Evolutionary conservation across 2,113 vertebrate species (phyloP).

Genomic region (Poecilia latipinna): DNA sequence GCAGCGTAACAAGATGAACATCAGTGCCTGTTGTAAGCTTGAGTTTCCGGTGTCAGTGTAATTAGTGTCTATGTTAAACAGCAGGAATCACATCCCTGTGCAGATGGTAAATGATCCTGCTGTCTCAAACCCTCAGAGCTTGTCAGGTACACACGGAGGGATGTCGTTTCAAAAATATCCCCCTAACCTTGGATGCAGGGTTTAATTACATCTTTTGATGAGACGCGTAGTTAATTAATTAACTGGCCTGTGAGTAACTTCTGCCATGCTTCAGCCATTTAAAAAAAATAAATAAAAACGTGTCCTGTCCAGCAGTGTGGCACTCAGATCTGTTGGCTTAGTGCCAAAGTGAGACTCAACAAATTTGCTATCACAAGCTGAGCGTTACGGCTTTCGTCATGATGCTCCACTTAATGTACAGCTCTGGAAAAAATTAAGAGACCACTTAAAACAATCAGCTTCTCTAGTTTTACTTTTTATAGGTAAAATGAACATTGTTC

Average conservation of each 20-base stretch:
- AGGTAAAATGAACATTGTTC: too few relatives aligned
- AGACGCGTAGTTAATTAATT: not conserved
- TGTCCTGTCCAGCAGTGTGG: too few relatives aligned
- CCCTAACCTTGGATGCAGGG: not conserved
- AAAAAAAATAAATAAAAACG: too few relatives aligned
- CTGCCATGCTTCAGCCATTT: not conserved
- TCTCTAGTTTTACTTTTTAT: too few relatives aligned
- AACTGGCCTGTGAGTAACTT: not conserved
- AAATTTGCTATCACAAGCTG: too few relatives aligned
- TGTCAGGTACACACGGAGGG: slow-evolving; percentile 15
- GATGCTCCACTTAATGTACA: too few relatives aligned
- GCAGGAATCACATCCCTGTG: slow-evolving; percentile 29
- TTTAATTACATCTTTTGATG: not conserved
- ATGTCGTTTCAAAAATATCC: slow-evolving; percentile 18
- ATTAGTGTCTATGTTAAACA: slow-evolving; percentile 50
- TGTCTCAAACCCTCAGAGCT: slow-evolving; percentile 29
- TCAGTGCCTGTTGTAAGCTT: slow-evolving; percentile 9
- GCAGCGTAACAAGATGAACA: not conserved
- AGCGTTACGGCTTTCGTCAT: too few relatives aligned
- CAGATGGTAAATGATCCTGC: slow-evolving; percentile 61
- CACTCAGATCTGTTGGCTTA: too few relatives aligned
- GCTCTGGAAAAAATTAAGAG: too few relatives aligned
- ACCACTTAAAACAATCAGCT: too few relatives aligned
- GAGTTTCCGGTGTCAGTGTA: slow-evolving; percentile 22
- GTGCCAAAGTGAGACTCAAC: too few relatives aligned